Evolutionary conservation across 2,888 invertebrate species (phyloP).

Genomic region (Acronicta psi): DNA sequence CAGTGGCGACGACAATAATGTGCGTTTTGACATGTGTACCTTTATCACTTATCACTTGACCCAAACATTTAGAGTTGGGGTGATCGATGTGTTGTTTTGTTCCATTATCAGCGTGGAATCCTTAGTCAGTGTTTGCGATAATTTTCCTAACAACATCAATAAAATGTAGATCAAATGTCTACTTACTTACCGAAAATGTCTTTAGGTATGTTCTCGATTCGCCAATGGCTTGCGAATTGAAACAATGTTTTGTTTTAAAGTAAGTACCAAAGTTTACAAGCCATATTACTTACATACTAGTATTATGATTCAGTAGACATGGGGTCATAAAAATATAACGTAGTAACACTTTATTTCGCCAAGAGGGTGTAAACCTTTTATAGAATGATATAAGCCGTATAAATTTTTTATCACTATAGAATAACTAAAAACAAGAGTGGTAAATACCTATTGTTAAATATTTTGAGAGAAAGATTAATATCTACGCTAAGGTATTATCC

Average conservation of each 20-base stretch:
- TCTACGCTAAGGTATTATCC: too few species aligned
- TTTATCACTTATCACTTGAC: constrained; percentile 53
- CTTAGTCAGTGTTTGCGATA: constrained; percentile 19
- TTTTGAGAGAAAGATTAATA: too few species aligned
- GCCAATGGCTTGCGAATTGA: background rate
- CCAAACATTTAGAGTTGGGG: constrained; percentile 33
- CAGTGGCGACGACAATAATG: constrained; percentile 18
- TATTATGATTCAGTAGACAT: constrained; percentile 16
- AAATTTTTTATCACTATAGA: constrained; percentile 37
- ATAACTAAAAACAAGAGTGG: background rate
- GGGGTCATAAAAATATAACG: constrained; percentile 41
- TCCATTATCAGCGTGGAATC: constrained; percentile 39
- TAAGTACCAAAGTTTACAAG: background rate
- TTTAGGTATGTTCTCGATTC: background rate
- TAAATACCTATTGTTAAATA: background rate
- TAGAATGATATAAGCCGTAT: constrained; percentile 52
- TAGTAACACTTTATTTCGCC: constrained; percentile 61
- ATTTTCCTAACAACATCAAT: constrained; percentile 1
- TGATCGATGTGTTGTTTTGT: constrained; percentile 29
- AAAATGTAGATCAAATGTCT: background rate
- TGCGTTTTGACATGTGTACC: constrained; percentile 21
- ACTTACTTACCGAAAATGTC: too few species aligned
- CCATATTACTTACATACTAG: constrained; percentile 2
- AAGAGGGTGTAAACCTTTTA: constrained; percentile 57
- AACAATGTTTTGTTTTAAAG: constrained; percentile 2